Percentiles rank a stretch among this genome's conserved stretches.
These are phyloP conservation scores for Mormyrops boulengeri DNA, from an alignment of 2,797 vertebrate species.

Conservation along the genomic window DNA sequence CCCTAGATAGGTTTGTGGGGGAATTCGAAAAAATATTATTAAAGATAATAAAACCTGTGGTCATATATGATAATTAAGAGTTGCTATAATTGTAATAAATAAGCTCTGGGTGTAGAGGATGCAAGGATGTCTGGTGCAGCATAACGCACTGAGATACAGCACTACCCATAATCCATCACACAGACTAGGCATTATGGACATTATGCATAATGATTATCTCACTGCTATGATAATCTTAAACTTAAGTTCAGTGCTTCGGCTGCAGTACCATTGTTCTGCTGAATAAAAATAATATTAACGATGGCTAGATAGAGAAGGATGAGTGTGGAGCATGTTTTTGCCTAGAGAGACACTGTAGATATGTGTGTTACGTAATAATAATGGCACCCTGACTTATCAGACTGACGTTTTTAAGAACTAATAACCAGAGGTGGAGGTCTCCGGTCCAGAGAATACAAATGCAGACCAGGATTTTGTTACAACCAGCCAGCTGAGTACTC, in stretches of 20 bases:
- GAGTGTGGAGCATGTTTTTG: not conserved
- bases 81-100: not conserved
- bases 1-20: not conserved
- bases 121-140: not conserved
- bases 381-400: not conserved
- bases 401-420: not conserved
- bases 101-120: not conserved
- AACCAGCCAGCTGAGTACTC: not conserved
- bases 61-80: not conserved
- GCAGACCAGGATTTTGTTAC: too few species aligned
- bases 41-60: not conserved
- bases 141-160: not conserved
- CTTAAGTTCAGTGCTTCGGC: conserved; percentile 20
- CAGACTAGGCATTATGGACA: not conserved
- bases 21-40: not conserved
- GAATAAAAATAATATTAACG: conserved; percentile 24
- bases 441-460: too few species aligned
- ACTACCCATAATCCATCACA: not conserved
- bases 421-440: not conserved
- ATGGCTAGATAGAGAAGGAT: not conserved
- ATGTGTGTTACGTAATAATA: not conserved
- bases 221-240: conserved; percentile 17
- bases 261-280: conserved; percentile 29
- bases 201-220: not conserved
- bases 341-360: not conserved